Evolutionary conservation across 2,797 vertebrate genomes (phyloP).

Genomic region (Intellagama lesueurii): DNA sequence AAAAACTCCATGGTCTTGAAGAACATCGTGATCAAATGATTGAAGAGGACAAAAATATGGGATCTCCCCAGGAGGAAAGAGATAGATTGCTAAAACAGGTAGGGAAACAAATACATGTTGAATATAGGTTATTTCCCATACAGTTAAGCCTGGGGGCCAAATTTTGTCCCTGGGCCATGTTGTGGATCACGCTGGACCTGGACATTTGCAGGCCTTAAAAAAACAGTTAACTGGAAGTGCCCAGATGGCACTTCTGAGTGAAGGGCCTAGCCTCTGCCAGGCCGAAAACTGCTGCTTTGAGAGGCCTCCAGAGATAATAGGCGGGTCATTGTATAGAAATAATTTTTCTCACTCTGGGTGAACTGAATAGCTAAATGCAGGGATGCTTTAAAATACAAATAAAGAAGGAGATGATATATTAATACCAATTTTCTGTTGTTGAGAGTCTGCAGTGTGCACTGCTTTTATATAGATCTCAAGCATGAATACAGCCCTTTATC

Average conservation of each 20-base stretch:
- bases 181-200: no score
- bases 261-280: no score
- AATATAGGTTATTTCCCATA: background rate
- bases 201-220: no score
- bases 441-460: background rate
- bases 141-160: background rate
- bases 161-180: no score
- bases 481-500: background rate
- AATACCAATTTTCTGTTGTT: background rate
- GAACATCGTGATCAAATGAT: conserved; percentile 85
- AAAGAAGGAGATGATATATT: background rate
- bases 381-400: background rate
- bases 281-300: no score
- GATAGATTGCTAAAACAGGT: conserved; percentile 92
- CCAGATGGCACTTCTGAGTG: no score
- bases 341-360: background rate
- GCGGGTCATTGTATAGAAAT: background rate
- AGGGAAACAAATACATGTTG: conserved; percentile 28
- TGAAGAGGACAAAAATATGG: conserved; percentile 88
- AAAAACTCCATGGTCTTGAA: conserved; percentile 86
- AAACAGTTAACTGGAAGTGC: no score
- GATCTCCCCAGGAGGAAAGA: conserved; percentile 91
- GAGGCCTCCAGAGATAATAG: no score
- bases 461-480: background rate
- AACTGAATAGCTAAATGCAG: background rate